Conservation (phyloP, 2,797 vertebrate genomes). For the Schizothorax lantsangensis region DNA sequence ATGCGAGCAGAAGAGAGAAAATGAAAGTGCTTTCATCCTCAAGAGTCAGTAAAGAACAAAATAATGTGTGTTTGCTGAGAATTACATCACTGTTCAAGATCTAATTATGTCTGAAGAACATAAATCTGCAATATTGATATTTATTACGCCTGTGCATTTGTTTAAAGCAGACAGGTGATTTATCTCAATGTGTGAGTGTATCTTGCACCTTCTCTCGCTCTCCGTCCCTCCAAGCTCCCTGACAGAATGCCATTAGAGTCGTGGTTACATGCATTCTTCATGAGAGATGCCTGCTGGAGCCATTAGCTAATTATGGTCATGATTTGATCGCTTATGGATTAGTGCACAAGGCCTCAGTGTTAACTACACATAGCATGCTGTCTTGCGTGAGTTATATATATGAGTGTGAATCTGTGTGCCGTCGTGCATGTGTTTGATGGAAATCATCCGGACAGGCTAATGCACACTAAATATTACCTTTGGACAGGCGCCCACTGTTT, state of each 20-base stretch:
- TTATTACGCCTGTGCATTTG: slow-evolving; percentile 70
- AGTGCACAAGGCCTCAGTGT: slow-evolving; percentile 8
- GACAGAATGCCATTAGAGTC: slow-evolving; percentile 26
- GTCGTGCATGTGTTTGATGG: not conserved
- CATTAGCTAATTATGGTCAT: slow-evolving; percentile 46
- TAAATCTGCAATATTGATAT: slow-evolving; percentile 71
- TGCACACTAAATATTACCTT: slow-evolving; percentile 24
- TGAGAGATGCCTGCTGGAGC: slow-evolving; percentile 23
- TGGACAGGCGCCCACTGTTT: not conserved
- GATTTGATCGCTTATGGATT: slow-evolving; percentile 44
- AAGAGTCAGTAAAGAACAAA: slow-evolving; percentile 87
- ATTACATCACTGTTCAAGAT: slow-evolving; percentile 71
- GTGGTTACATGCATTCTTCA: slow-evolving; percentile 41
- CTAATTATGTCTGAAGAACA: slow-evolving; percentile 69
- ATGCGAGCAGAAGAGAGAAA: slow-evolving; percentile 74
- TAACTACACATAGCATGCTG: not conserved
- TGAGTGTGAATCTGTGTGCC: not conserved
- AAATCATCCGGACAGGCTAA: slow-evolving; percentile 10
- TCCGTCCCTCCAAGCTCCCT: not conserved
- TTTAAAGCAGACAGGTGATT: slow-evolving; percentile 60
- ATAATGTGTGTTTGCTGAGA: slow-evolving; percentile 78
- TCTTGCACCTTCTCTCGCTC: slow-evolving; percentile 25
- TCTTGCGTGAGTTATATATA: slow-evolving; percentile 5
- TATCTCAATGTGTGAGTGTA: slow-evolving; percentile 23
- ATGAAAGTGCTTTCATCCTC: slow-evolving; percentile 79